Evolutionary conservation across 2,797 vertebrate species (phyloP).

Genomic region (Aselliscus stoliczkanus): DNA sequence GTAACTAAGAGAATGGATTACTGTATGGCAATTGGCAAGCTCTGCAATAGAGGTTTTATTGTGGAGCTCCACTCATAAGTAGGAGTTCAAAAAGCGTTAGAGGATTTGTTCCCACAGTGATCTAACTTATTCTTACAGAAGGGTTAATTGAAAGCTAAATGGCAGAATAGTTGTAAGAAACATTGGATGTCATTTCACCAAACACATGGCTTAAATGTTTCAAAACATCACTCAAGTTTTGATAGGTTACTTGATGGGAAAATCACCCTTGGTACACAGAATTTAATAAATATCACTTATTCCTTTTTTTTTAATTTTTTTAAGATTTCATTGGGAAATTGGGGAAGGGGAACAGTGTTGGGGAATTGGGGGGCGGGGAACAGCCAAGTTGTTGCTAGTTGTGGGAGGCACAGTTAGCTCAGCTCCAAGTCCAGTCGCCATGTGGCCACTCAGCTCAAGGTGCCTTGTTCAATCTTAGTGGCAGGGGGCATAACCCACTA

Average conservation of each 20-base stretch:
- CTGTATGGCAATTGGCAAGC: background rate
- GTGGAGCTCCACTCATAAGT: background rate
- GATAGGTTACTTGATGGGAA: background rate
- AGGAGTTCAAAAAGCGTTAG: background rate
- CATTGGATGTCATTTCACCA: background rate
- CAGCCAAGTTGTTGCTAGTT: too few relatives aligned
- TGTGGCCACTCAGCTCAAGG: too few relatives aligned
- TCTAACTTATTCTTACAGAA: background rate
- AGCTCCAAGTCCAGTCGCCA: too few relatives aligned
- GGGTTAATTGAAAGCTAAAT: background rate
- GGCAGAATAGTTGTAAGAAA: background rate
- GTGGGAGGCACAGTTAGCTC: too few relatives aligned
- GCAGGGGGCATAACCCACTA: too few relatives aligned
- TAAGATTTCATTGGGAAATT: too few relatives aligned
- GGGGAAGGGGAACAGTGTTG: too few relatives aligned
- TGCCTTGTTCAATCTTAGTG: too few relatives aligned
- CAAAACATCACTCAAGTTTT: background rate
- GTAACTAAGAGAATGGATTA: background rate
- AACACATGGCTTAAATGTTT: background rate
- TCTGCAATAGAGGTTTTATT: background rate
- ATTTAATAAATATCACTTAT: background rate
- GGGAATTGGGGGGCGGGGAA: too few relatives aligned
- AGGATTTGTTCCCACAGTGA: background rate
- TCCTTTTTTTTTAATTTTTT: too few relatives aligned
- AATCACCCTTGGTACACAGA: background rate